phyloP scores from a whole-genome alignment of 1,140 invertebrate species.

The Leptonema lineaticorne region DNA sequence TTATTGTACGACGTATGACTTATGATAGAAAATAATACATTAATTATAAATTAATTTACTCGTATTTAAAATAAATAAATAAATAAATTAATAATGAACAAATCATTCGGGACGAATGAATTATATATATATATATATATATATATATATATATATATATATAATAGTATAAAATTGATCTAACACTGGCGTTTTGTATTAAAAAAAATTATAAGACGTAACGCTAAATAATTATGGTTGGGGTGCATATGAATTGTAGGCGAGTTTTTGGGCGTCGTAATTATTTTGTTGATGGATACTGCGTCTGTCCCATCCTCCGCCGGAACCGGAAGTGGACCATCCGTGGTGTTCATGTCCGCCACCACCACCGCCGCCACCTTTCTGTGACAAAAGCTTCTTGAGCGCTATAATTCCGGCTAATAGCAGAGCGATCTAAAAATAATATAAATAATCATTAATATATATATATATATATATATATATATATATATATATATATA shows the following conservation, averaged over 20 bases:
- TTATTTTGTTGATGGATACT: constrained; percentile 49
- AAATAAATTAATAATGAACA: too few relatives aligned
- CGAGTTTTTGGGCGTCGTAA: constrained; percentile 63
- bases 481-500: not conserved
- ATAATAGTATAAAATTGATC: too few relatives aligned
- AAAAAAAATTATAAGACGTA: too few relatives aligned
- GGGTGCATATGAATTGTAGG: constrained; percentile 62
- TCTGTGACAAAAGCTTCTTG: constrained; percentile 72
- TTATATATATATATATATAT: not conserved
- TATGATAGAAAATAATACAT: not conserved
- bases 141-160: too few relatives aligned
- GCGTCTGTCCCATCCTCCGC: constrained; percentile 60
- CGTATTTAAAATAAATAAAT: constrained; percentile 1
- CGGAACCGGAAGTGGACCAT: constrained; percentile 43
- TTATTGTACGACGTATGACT: not conserved
- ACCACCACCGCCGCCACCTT: constrained; percentile 59
- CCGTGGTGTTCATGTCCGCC: constrained; percentile 59
- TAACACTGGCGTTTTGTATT: too few relatives aligned
- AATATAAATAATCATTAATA: not conserved
- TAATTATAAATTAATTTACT: not conserved
- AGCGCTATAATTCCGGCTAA: constrained; percentile 74
- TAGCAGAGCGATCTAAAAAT: constrained; percentile 66
- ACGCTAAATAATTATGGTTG: constrained; percentile 11
- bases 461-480: not conserved
- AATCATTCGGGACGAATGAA: not conserved